Evolutionary conservation across 2,113 vertebrate genomes (phyloP), one percentile per base, ranked within the genome.

Genomic region (Rhinoderma darwinii): DNA sequence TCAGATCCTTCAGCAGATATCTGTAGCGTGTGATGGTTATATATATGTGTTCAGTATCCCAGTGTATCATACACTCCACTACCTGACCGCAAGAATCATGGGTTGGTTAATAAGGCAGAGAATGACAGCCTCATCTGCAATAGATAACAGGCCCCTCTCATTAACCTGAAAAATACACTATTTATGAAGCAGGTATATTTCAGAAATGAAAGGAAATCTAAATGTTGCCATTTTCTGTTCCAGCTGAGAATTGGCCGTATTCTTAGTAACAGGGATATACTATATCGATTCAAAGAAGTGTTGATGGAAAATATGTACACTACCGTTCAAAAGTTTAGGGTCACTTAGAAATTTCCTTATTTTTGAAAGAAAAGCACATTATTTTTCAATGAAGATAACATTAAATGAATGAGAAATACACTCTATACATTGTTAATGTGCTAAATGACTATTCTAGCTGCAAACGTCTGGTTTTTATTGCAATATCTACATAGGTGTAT

Each of bases 21-120:
- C 77, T 73, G 77, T 86, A 81, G 61, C 39, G 79, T 82, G 86
- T 74, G 79, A 82, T 63, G 70, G 86, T 75, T 61, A 82, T 82
- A 56, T 75, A 72, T 41, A 82, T 51, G 39, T 81, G 72, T 82
- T 59, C 68, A 82, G 41, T 82, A 59, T 74, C 68, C 78, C 14
- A 50, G 75, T 82, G 79, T 82, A 87, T 82, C 51, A 44, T 79
- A 61, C 79, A 74, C 51, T 59, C 41, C 85, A 61, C 78, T 80
- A 39, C 73, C 70, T 78, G 84, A 86, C 76, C 44, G 12, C 51
- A 70, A 59, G 84, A 56, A 72, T 54, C 79, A 74, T 63, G 43
- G 20, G 72, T 75, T 74, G 63, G 78, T 70, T 73, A 82, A 63
- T 61, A 61, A 72, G 84, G 61, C 22, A 80, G 44, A 27, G 75